Evolutionary conservation across 2,888 invertebrate species (phyloP).

Genomic region (Dryocosmus kuriphilus): DNA sequence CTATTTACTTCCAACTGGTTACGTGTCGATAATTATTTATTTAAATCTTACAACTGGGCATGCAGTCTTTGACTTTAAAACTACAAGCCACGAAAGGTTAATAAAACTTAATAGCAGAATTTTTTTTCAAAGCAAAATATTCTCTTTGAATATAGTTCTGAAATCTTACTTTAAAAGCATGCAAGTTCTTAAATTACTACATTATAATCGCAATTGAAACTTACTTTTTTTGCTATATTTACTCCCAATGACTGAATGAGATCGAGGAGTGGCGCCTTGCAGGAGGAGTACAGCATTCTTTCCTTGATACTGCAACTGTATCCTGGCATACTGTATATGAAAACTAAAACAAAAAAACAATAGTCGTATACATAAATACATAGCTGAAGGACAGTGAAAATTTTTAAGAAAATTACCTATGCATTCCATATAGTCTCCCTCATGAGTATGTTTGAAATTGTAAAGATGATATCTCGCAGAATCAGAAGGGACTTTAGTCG

Average conservation of each 20-base stretch:
- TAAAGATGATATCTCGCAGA: slow-evolving; percentile 95
- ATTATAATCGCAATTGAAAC: slow-evolving; percentile 58
- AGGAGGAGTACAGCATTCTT: slow-evolving; percentile 98
- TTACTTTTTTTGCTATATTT: slow-evolving; percentile 91
- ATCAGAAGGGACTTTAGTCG: slow-evolving; percentile 89
- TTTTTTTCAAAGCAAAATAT: background rate
- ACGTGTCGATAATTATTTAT: slow-evolving; percentile 51
- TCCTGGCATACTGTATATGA: slow-evolving; percentile 99
- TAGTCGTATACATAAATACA: background rate
- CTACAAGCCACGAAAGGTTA: background rate
- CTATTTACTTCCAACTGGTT: slow-evolving; percentile 75
- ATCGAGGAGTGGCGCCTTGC: slow-evolving; percentile 94
- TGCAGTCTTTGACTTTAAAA: background rate
- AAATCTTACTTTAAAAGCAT: background rate
- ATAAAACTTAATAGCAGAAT: background rate
- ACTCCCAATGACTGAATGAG: slow-evolving; percentile 89
- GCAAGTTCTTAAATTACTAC: background rate
- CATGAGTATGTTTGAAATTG: slow-evolving; percentile 94
- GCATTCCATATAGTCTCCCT: slow-evolving; percentile 93
- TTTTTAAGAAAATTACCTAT: slow-evolving; percentile 81
- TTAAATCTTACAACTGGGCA: slow-evolving; percentile 39
- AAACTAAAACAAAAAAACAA: slow-evolving; percentile 84
- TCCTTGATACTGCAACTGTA: slow-evolving; percentile 97
- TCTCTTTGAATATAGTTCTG: background rate
- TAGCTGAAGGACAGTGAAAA: slow-evolving; percentile 23